Conservation (phyloP, 2,797 vertebrate species). For the Esox lucius region DNA sequence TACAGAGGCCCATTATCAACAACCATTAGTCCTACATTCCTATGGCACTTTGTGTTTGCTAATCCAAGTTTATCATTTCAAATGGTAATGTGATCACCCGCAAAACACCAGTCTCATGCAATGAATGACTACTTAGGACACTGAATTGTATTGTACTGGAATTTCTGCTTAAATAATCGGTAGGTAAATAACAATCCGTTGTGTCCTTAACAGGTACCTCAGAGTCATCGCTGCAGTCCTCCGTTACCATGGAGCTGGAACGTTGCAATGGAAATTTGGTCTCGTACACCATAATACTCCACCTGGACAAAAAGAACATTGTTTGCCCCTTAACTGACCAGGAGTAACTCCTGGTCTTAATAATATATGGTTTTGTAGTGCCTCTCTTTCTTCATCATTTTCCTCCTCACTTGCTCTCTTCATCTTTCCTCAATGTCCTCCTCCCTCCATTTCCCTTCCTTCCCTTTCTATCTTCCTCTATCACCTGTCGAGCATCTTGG, state of each 20-base stretch:
- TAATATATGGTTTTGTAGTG: not conserved
- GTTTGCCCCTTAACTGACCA: not conserved
- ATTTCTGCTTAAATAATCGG: not conserved
- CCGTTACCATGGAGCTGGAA: conserved; percentile 79
- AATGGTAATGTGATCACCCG: too few species aligned
- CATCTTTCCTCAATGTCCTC: too few species aligned
- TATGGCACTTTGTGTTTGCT: too few species aligned
- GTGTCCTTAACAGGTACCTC: conserved; percentile 77
- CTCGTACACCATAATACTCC: conserved; percentile 98
- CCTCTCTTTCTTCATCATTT: not conserved
- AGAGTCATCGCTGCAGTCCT: conserved; percentile 90
- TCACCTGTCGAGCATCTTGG: conserved; percentile 96
- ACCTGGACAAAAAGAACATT: conserved; percentile 68
- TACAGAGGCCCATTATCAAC: too few species aligned
- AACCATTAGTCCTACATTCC: too few species aligned
- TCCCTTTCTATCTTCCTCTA: conserved; percentile 13
- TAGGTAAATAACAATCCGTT: not conserved
- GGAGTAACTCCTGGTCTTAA: not conserved
- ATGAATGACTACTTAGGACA: not conserved
- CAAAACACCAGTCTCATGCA: too few species aligned
- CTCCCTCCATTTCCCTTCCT: not conserved
- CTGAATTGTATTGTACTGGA: not conserved
- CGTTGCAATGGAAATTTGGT: conserved; percentile 88
- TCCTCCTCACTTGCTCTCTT: not conserved
- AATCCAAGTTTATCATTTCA: too few species aligned